Conservation (phyloP, 1,140 invertebrate species). For the Manduca sexta region DNA sequence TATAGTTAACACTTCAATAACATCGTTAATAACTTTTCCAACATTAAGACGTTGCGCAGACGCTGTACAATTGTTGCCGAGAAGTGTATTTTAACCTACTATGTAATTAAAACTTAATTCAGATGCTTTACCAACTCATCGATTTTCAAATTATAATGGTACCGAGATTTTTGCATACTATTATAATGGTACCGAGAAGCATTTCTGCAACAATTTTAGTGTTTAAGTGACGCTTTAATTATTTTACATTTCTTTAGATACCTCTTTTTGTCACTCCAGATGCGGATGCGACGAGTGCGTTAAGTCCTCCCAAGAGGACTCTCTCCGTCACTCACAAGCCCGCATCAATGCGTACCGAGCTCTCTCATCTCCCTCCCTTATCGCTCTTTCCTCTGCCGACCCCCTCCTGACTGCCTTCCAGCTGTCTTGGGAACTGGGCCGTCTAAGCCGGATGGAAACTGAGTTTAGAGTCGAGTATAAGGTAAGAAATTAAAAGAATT, state of each 20-base stretch:
- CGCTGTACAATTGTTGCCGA: too few relatives aligned
- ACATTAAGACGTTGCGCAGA: too few relatives aligned
- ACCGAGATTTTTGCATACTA: too few relatives aligned
- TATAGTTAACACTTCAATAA: too few relatives aligned
- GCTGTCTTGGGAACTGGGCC: slow-evolving; percentile 90
- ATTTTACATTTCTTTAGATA: neutral
- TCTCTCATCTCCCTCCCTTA: slow-evolving; percentile 90
- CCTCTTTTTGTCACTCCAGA: slow-evolving; percentile 55
- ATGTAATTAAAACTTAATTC: too few relatives aligned
- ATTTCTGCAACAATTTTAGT: neutral
- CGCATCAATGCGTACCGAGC: slow-evolving; percentile 96
- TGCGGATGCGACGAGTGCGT: slow-evolving; percentile 93
- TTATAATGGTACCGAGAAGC: too few relatives aligned
- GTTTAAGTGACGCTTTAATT: neutral
- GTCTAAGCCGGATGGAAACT: slow-evolving; percentile 91
- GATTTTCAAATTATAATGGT: too few relatives aligned
- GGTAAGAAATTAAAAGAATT: slow-evolving; percentile 68
- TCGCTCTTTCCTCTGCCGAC: slow-evolving; percentile 93
- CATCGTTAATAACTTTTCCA: too few relatives aligned
- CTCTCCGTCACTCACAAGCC: slow-evolving; percentile 89
- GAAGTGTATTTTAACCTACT: too few relatives aligned
- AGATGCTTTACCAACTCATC: too few relatives aligned
- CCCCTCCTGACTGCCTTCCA: slow-evolving; percentile 95
- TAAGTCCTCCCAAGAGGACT: slow-evolving; percentile 83
- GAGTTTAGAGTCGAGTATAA: slow-evolving; percentile 95